phyloP scores from a whole-genome alignment of 2,888 invertebrate genomes.

The Hyposoter dolosus region DNA sequence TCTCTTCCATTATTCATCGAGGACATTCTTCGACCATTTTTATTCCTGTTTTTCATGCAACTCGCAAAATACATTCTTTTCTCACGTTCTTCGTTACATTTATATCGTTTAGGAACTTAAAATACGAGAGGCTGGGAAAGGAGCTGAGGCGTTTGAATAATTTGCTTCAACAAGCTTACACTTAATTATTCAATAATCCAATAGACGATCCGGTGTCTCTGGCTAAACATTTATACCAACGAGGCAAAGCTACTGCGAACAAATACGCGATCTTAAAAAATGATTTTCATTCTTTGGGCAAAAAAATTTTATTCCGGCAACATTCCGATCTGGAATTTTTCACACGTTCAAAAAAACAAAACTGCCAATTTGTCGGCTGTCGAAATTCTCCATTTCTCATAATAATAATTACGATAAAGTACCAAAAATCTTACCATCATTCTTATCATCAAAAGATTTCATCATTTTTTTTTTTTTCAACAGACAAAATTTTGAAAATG shows the following conservation, averaged over 20 bases:
- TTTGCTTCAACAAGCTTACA: slow-evolving; percentile 17
- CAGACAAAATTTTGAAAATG: too few species aligned
- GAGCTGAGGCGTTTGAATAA: slow-evolving; percentile 32
- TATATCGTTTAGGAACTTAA: slow-evolving; percentile 57
- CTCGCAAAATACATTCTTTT: slow-evolving; percentile 4
- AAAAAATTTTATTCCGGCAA: neutral
- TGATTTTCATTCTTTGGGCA: neutral
- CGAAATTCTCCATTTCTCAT: neutral
- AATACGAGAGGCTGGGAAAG: slow-evolving; percentile 40
- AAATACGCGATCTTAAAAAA: neutral
- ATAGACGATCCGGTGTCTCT: neutral
- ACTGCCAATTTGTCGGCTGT: neutral
- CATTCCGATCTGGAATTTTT: neutral
- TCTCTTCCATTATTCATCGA: neutral
- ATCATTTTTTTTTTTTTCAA: too few species aligned
- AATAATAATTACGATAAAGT: neutral
- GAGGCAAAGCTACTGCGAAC: neutral
- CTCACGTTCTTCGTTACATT: slow-evolving; percentile 14
- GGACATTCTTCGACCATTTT: neutral
- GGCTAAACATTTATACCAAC: slow-evolving; percentile 10
- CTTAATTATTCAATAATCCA: slow-evolving; percentile 24
- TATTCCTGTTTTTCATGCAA: slow-evolving; percentile 27
- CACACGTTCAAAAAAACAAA: neutral
- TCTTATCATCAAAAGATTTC: too few species aligned
- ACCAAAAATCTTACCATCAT: neutral